Evolutionary conservation across 2,113 vertebrate species (phyloP), one percentile per base, ranked within the genome.

Genomic region (Sorex araneus): DNA sequence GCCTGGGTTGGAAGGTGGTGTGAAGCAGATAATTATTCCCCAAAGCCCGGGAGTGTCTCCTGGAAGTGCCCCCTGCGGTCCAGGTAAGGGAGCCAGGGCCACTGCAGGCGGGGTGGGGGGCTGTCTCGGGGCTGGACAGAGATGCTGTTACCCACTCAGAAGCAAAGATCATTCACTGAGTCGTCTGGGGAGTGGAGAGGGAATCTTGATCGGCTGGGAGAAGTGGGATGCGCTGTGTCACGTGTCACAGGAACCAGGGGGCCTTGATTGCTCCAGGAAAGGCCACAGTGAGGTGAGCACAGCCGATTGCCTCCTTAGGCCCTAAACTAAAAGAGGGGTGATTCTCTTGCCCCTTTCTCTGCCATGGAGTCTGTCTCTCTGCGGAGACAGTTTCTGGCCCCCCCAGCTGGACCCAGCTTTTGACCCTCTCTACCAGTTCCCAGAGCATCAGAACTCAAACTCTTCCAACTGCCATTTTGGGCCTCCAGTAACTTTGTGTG

Each of bases 321-420:
- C 89, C 76, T 80, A 32, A 54, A 60, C 87, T 86, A 88, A 89
- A 87, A 74, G 1, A 43, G 70, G 45, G 89, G 75, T 8, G 63
- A 23, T 73, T 40, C 36, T 92, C 70, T 66, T 81, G 78, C 60
- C 6, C 2, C 2, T 78, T 57, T 90, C 81, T 97, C 87, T 57
- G 66, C 89, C 69, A 78, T 86, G 54, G 63, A 78, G 89, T 45
- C 92, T 88, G 75, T 94, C 89, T 84, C 75, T 19, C 6, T 2
- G 63, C 93, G 95, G 94, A 97, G 69, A 47, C 92, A 92, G 47
- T 28, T 63, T 90, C 30, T 83, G 34, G 4, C 28, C 30, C 30
- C 30, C 30, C 70, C 89, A 90, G 88, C 92, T 43, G 18, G 36
- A 87, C 54, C 94, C 75, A 64, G 93, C 91, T 71, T 87, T 50